Evolutionary conservation across 1,140 invertebrate genomes (phyloP), one percentile per base, ranked within the genome.

Genomic region (Phortica variegata): DNA sequence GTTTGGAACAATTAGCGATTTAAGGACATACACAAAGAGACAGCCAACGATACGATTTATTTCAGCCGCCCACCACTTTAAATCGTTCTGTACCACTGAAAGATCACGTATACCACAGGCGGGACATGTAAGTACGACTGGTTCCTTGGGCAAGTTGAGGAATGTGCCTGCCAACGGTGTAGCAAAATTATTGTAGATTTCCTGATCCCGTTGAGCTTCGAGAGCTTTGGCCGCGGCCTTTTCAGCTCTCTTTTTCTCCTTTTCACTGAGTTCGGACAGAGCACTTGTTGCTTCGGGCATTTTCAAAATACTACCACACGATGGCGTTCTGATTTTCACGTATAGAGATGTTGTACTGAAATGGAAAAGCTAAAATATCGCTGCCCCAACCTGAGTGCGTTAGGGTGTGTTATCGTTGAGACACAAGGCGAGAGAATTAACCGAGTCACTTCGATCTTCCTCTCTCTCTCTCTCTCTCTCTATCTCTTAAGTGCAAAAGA

Each of bases 181-280:
- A 43, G 71, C 71, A 59, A 73, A 74, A 41, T 74, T 74, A 41
- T 61, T 49, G 36, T 73, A 73, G 15, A 74, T 74, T 19, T 71
- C 48, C 4, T 43, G 61, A 23, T 71, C 59, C 56, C 47, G 58
- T 9, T 55, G 49, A 15, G 45, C 50, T 26, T 49, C 47, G 39
- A 47, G 21, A 19, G 43, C 54, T 33, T 57, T 57, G 26, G 48
- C 53, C 2, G 23, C 52, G 7, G 51, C 55, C 36, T 51, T 45
- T 23, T 43, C 36, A 20, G 53, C 51, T 26, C 49, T 43, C 44
- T 50, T 36, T 42, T n/a, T n/a, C n/a, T n/a, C 23, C 23, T 5
- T 26, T 26, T 26, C 23, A 26, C 49, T 38, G 42, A 49, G 39
- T 26, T 26, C 23, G n/a, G n/a, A n/a, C n/a, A n/a, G n/a, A n/a